A percentile compares a stretch with the other conserved stretches of the same genome.
Conservation (phyloP, 2,113 vertebrate genomes). For the Lates calcarifer region DNA sequence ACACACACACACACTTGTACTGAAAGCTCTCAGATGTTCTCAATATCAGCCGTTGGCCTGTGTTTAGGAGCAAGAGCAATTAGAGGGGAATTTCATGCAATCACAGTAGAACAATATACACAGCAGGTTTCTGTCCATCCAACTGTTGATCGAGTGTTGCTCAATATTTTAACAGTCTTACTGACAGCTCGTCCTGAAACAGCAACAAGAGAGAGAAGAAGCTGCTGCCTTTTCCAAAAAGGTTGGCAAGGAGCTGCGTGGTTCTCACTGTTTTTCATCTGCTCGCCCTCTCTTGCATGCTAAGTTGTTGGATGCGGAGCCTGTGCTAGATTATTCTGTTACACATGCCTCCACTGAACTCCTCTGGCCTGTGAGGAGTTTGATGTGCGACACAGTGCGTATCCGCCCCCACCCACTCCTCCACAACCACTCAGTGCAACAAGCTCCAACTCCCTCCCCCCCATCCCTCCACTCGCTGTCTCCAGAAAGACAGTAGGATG, state of each 20-base stretch:
- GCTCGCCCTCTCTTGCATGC: conserved; percentile 60
- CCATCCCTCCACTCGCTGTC: conserved; percentile 21
- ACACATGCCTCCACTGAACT: conserved; percentile 68
- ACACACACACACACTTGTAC: conserved; percentile 35
- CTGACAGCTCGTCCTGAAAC: conserved; percentile 53
- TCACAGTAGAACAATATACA: conserved; percentile 75
- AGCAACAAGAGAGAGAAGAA: conserved; percentile 30
- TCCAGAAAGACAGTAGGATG: conserved; percentile 44
- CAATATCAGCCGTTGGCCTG: conserved; percentile 64
- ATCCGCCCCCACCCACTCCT: conserved; percentile 70
- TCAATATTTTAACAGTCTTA: conserved; percentile 51
- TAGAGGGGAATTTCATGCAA: conserved; percentile 73
- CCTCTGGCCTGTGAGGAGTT: conserved; percentile 63
- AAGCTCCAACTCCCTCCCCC: neutral
- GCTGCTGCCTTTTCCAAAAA: conserved; percentile 48
- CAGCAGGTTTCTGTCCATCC: conserved; percentile 65
- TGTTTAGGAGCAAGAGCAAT: conserved; percentile 66
- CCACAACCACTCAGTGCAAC: conserved; percentile 62
- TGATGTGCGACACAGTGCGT: conserved; percentile 65
- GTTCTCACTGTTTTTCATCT: conserved; percentile 54
- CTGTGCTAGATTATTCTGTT: conserved; percentile 37
- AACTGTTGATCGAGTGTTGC: conserved; percentile 58
- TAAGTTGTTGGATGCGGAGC: conserved; percentile 54
- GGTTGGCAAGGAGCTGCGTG: conserved; percentile 37
- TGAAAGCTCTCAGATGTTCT: conserved; percentile 75